Base-by-base conservation (phyloP, 2,797 vertebrate genomes). In the Pseudomugil tenellus region DNA sequence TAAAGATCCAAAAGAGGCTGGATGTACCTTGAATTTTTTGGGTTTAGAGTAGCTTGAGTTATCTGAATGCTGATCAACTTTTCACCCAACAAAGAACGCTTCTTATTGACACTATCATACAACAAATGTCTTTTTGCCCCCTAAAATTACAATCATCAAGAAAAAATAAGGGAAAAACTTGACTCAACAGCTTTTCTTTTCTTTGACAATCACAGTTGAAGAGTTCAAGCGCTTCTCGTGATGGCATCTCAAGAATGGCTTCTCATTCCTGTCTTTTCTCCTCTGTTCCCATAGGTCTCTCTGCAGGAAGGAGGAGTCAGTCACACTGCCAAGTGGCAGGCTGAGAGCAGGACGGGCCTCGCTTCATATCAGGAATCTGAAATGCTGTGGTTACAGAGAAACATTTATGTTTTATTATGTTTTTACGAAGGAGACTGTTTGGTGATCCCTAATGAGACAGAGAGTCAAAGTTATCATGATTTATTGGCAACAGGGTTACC, bases 221-320 rank as follows among this genome's bases (percentile, higher is more conserved):
- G 32, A 58, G 25, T 54, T 70, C 34, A 69, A 55, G 59, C 55
- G 17, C 83, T 70, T 79, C 31, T 77, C 60, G 51, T 58, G 34
- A 58, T 26, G 59, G 70, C 65, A 79, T 79, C 59, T 69, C 9
- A 70, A 60, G 66, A 86, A 81, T 70, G 53, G 29, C 28, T 74
- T 66, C 52, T 59, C 74, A 64, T 71, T 49, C 62, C 48, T 51
- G 32, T 19, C 31, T 64, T 43, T 25, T 57, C 46, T 85, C 78
- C 83, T 89, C 86, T 69, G 80, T 85, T 90, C 61, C 71, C 65
- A 16, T 32, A 32, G 57, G 58, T 61, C 60, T 65, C 67, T 5
- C 46, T 74, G 76, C 77, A 76, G 58, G 49, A 54, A 64, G 72
- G 79, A 79, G 74, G 69, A 80, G 56, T 57, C 54, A 65, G 60